Evolutionary conservation across 1,140 invertebrate species (phyloP).

Genomic region (Gonioctena quinquepunctata): DNA sequence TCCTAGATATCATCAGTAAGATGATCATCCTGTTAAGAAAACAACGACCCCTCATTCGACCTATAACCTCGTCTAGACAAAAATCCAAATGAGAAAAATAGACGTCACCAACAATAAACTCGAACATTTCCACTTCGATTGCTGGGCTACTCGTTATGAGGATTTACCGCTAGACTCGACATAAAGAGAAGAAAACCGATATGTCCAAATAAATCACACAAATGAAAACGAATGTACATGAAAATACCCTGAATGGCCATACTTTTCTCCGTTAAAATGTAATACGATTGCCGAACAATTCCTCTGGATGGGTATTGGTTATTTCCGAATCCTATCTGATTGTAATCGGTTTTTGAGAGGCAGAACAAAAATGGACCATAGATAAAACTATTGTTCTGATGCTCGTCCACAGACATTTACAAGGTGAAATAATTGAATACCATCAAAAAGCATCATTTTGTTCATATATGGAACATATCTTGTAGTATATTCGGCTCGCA

Average conservation of each 20-base stretch:
- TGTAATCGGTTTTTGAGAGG: not conserved
- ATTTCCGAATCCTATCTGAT: not conserved
- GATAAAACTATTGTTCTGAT: too few relatives aligned
- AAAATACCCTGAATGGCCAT: not conserved
- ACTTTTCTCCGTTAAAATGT: not conserved
- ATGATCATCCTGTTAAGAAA: too few relatives aligned
- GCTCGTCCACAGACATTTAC: too few relatives aligned
- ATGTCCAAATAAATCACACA: slow-evolving; percentile 3
- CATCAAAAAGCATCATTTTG: too few relatives aligned
- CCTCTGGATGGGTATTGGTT: not conserved
- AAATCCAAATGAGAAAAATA: not conserved
- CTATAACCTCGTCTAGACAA: too few relatives aligned
- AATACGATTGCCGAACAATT: not conserved
- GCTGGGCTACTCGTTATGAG: not conserved
- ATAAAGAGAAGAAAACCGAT: slow-evolving; percentile 3
- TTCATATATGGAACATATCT: too few relatives aligned
- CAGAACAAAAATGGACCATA: too few relatives aligned
- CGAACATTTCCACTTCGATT: not conserved
- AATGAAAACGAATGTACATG: slow-evolving; percentile 8
- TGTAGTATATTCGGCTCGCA: too few relatives aligned
- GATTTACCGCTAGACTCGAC: slow-evolving; percentile 5
- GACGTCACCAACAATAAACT: not conserved
- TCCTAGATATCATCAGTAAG: too few relatives aligned
- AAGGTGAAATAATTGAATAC: too few relatives aligned
- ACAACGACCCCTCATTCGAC: too few relatives aligned